Evolutionary conservation across 2,888 invertebrate species (phyloP), one percentile per base, ranked within the genome.

Genomic region (Callimorpha dominula): DNA sequence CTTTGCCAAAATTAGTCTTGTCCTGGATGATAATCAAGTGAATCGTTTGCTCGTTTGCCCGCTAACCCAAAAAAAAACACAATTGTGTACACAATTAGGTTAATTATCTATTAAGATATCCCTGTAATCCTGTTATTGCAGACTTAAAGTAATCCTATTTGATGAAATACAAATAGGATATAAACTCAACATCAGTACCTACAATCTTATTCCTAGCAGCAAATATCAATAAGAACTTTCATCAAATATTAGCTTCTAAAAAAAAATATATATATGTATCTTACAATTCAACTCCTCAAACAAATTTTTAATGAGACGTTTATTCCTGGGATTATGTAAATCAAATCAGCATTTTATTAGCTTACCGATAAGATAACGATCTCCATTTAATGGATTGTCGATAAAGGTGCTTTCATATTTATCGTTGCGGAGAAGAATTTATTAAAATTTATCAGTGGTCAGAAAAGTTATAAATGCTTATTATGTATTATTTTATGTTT

Each of bases 321-420:
- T 81, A 81, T 81, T 74, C 68, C 72, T 50, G 31, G 74, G 71
- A 83, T 81, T 83, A 81, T 80, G 81, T 76, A 83, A 81, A 83
- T 78, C 63, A 83, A 74, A 81, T 78, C 78, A 75, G 74, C 78
- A 81, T 81, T 83, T 83, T 83, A 75, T 83, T 31, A 78, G 76
- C 81, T 78, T 70, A 73, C 57, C 78, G 76, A 81, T 83, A 78
- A 74, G 81, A 80, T 82, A 78, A 76, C 73, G 65, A 65, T 73
- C 65, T 71, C 62, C 71, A 67, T 74, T 78, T 81, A 78, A 81
- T 78, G 65, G 66, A 67, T 65, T 81, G 74, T 79, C 63, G 70
- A 73, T 71, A 52, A 72, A 71, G 64, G 72, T 65, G 57, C 20
- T 60, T 14, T 20, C 12, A 11, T 57, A 4, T 57, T 57, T 57